Conservation (phyloP, 2,113 vertebrate genomes). For the Mungos mungo region DNA sequence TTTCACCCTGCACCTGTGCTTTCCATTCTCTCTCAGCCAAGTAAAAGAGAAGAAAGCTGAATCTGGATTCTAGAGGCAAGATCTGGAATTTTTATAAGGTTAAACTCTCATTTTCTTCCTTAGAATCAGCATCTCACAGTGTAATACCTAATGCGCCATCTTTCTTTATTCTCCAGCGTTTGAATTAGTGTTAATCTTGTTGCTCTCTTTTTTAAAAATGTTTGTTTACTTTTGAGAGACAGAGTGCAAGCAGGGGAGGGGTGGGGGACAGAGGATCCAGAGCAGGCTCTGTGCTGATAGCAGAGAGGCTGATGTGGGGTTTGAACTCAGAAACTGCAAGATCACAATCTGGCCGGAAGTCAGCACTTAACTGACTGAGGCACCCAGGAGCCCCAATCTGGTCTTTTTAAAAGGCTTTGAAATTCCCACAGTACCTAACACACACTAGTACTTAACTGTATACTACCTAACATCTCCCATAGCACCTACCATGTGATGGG, state of each 20-base stretch:
- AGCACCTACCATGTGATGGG: background rate
- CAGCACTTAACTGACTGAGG: too few relatives aligned
- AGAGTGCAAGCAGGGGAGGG: too few relatives aligned
- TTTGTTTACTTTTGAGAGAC: too few relatives aligned
- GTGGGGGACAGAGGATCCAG: too few relatives aligned
- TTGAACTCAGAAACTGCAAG: too few relatives aligned
- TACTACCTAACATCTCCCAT: background rate
- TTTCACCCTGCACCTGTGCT: background rate
- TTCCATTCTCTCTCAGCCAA: background rate
- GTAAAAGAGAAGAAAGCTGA: background rate
- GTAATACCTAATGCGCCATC: background rate
- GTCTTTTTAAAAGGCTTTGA: background rate
- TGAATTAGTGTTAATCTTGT: background rate
- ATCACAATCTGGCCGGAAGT: too few relatives aligned
- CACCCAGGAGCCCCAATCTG: too few relatives aligned
- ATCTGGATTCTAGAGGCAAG: background rate
- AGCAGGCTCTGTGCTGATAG: too few relatives aligned
- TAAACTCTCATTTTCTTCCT: background rate
- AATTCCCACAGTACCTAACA: background rate
- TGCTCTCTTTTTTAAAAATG: background rate
- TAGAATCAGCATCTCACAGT: background rate
- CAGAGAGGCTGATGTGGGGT: too few relatives aligned
- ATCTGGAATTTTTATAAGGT: conserved; percentile 9
- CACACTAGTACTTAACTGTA: background rate
- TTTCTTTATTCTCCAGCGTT: background rate